Evolutionary conservation across 2,888 invertebrate genomes (phyloP).

Genomic region (Calameuta idolon): DNA sequence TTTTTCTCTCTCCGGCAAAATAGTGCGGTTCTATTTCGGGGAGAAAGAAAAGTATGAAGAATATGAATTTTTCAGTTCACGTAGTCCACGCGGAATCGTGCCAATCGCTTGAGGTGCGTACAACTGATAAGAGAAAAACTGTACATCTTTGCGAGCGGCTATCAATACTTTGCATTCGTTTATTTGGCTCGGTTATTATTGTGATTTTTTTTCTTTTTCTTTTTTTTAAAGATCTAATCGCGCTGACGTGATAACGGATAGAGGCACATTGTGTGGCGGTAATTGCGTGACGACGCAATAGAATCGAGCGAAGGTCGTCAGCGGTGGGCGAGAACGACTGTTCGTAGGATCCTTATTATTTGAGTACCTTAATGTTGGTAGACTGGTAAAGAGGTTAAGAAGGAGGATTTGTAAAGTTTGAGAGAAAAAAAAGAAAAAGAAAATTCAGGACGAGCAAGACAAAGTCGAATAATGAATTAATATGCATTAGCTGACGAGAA

Average conservation of each 20-base stretch:
- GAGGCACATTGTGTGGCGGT: not conserved
- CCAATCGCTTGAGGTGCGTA: not conserved
- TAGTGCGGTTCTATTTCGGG: slow-evolving; percentile 42
- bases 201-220: not conserved
- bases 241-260: not conserved
- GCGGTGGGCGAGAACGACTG: slow-evolving; percentile 21
- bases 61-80: slow-evolving; percentile 20
- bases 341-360: slow-evolving; percentile 37
- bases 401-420: slow-evolving; percentile 24
- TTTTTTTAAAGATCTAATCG: not conserved
- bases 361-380: slow-evolving; percentile 47
- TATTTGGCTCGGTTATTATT: not conserved
- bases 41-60: slow-evolving; percentile 29
- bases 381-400: slow-evolving; percentile 39
- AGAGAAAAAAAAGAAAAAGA: slow-evolving; percentile 4
- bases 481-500: slow-evolving; percentile 48
- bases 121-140: not conserved
- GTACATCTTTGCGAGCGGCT: not conserved
- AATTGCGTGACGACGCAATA: not conserved
- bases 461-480: slow-evolving; percentile 26
- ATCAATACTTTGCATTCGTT: not conserved
- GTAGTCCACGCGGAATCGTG: slow-evolving; percentile 22
- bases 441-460: slow-evolving; percentile 16
- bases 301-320: not conserved
- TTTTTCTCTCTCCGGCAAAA: slow-evolving; percentile 33